phyloP scores from a whole-genome alignment of 2,113 vertebrate genomes.

The Isichthys henryi region DNA sequence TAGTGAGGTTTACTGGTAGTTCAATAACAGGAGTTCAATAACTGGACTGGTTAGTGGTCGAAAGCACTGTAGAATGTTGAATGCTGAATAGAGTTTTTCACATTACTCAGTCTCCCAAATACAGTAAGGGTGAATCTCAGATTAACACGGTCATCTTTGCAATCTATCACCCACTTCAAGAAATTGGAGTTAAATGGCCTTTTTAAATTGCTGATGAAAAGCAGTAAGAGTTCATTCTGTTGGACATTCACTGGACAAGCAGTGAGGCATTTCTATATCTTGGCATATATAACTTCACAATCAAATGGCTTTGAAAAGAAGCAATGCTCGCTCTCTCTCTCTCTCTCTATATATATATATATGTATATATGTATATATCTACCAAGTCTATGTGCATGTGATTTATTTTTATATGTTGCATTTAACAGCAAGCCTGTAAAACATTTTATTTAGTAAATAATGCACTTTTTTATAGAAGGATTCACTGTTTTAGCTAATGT shows the following conservation, averaged over 20 bases:
- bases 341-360: too few relatives aligned
- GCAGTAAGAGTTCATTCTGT: background rate
- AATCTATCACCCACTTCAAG: background rate
- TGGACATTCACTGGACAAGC: conserved; percentile 33
- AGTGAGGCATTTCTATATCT: conserved; percentile 40
- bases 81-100: background rate
- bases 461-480: background rate
- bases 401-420: background rate
- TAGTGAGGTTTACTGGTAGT: background rate
- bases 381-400: background rate
- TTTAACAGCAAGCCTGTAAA: background rate
- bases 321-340: too few relatives aligned
- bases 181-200: background rate
- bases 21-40: background rate
- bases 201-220: background rate
- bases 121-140: background rate
- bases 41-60: background rate
- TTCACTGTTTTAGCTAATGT: background rate
- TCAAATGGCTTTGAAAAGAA: background rate
- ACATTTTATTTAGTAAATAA: background rate
- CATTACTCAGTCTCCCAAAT: background rate
- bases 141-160: background rate
- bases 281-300: conserved; percentile 38
- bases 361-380: background rate
- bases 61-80: background rate